Percentiles rank a stretch among this genome's conserved stretches.
phyloP scores from a whole-genome alignment of 2,113 vertebrate species.

The Todiramphus saurophagus region DNA sequence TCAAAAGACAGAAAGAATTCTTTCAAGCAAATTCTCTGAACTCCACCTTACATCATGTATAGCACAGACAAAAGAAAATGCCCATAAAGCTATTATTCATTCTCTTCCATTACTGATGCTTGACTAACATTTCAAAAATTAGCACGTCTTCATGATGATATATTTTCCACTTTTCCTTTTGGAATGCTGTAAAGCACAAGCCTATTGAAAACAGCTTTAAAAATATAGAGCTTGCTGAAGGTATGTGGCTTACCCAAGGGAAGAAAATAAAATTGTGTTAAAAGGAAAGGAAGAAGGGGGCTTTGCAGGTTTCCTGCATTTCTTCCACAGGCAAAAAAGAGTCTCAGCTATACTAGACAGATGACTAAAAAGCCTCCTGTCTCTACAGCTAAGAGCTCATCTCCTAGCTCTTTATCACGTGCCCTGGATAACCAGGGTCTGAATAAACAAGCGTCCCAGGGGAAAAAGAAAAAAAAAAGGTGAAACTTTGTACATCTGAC shows the following conservation, averaged over 20 bases:
- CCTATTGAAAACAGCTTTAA: background rate
- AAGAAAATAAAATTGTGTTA: background rate
- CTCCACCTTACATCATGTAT: background rate
- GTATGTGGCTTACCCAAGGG: background rate
- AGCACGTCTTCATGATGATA: slow-evolving; percentile 77
- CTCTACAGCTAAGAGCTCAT: background rate
- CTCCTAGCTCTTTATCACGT: background rate
- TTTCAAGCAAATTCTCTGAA: slow-evolving; percentile 27
- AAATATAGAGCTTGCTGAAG: background rate
- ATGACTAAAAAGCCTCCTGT: background rate
- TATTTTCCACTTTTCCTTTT: slow-evolving; percentile 70
- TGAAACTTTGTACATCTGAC: background rate
- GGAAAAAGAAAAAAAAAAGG: background rate
- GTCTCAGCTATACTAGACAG: background rate
- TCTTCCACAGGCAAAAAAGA: background rate
- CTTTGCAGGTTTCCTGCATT: background rate
- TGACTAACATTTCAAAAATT: slow-evolving; percentile 83
- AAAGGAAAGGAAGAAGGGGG: background rate
- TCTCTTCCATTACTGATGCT: slow-evolving; percentile 21
- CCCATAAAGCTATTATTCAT: slow-evolving; percentile 8
- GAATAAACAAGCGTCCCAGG: background rate
- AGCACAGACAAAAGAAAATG: slow-evolving; percentile 42
- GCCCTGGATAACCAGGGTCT: background rate
- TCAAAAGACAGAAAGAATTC: background rate
- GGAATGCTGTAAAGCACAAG: slow-evolving; percentile 11